Base-by-base conservation (phyloP, 2,113 vertebrate species). In the Pelecanus crispus region DNA sequence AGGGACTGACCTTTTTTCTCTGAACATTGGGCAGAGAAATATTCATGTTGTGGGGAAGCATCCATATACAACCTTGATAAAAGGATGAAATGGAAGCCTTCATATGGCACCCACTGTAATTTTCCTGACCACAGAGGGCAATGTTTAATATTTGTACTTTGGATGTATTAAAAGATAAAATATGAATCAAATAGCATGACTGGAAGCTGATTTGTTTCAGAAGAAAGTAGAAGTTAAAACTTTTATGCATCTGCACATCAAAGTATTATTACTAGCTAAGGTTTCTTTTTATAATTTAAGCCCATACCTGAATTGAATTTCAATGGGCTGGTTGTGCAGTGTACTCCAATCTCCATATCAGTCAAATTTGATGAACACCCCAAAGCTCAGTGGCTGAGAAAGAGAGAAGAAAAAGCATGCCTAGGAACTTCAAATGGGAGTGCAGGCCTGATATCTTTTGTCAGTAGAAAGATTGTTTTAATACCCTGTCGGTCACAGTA, bases 391-490 rank as follows among this genome's bases (percentile, higher is more conserved):
- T 86, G 75, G 45, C 65, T 95, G 71, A 91, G 88, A 88, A 94
- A 94, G 89, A 92, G 59, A 90, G 78, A 95, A 92, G 88, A 96
- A 95, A 90, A 93, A 91, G 70, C 92, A 63, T 78, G 80, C 95
- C 88, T 75, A 89, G 81, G 66, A 94, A 93, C 94, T 95, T 98
- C 95, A 97, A 97, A 97, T 92, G 94, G 86, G 61, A 97, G 94
- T 77, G 84, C 89, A 92, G 71, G 63, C 67, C 77, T 94, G 95
- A 93, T 96, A 93, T 92, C 87, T 97, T 97, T 96, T 96, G 96
- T 94, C 94, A 96, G 96, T 96, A 96, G 94, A 97, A 97, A 96
- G 96, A 97, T 96, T 98, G 96, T 97, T 98, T 97, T 98, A 98
- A 97, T 97, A 97, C 97, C 95, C 91, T 92, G 95, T 97, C 36